Base-by-base conservation (phyloP, 2,113 vertebrate genomes). In the Hydropotes inermis region DNA sequence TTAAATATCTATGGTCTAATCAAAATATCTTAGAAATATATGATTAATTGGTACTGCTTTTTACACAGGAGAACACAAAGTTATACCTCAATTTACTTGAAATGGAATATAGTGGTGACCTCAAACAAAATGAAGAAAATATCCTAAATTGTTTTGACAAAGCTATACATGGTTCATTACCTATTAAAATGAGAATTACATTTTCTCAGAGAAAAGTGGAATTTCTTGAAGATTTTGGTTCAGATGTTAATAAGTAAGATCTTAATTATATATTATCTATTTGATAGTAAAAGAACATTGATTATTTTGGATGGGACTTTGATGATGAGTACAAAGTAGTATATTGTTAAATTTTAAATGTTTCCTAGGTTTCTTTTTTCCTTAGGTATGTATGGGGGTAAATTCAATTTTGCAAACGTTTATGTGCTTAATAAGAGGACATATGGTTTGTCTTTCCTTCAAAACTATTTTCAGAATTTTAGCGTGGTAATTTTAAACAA, bases 191-290 rank as follows among this genome's bases (percentile, higher is more conserved):
- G 50, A 99, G 99, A 95, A 99, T 99, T 92, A 99, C 99, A 0
- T 99, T 99, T 98, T 99, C 99, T 2, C 99, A 99, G 96, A 99
- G 99, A 94, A 99, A 99, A 98, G 99, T 99, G 13, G 99, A 99
- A 89, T 99, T 99, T 97, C 99, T 99, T 25, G 99, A 99, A 98
- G 99, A 99, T 98, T 99, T 99, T 98, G 99, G 99, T 97, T 99
- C 99, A n/a, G 99, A 99, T 97, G 99, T 99, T 88, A 99, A 99
- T 98, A 98, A 99, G 99, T 99, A 98, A 99, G 99, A 94, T 93
- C 78, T 94, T 97, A 97, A 91, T 81, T 95, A 81, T 78, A 64
- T 92, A 89, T 91, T 96, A 87, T 78, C 3, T 95, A 10, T 95
- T 93, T 97, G 43, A 87, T 83, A 89, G 47, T 81, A 78, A 85